These are phyloP conservation scores for Damaliscus lunatus DNA, from an alignment of 2,113 vertebrate species.

Conservation along the genomic window DNA sequence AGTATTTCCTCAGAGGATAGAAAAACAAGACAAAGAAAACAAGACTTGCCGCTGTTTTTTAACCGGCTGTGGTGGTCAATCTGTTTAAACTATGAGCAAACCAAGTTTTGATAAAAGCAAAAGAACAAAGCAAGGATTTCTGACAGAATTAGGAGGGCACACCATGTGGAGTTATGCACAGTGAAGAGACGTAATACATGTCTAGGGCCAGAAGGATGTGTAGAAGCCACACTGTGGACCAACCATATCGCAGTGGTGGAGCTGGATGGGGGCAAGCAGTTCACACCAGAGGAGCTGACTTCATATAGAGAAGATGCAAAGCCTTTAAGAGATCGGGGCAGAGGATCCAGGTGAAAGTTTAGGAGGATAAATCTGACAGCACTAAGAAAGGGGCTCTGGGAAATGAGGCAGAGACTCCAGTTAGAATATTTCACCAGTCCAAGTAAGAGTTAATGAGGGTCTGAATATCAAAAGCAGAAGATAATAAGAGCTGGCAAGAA, in stretches of 20 bases:
- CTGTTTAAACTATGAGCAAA: neutral
- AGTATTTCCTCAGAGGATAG: neutral
- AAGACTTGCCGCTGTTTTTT: neutral
- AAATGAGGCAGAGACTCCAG: neutral
- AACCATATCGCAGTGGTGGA: fast-evolving
- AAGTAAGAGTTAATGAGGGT: neutral
- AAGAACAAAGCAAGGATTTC: neutral
- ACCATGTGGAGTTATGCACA: neutral
- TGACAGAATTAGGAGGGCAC: neutral
- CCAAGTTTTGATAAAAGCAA: neutral
- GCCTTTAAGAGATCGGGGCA: neutral
- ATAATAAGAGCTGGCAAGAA: neutral
- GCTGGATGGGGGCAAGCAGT: neutral
- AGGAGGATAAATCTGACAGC: neutral
- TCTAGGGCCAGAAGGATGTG: neutral
- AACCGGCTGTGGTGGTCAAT: neutral
- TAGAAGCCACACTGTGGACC: neutral
- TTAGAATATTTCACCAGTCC: neutral
- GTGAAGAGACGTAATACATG: neutral
- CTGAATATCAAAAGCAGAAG: neutral
- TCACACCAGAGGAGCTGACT: neutral
- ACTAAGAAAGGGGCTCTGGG: neutral
- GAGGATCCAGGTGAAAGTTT: neutral
- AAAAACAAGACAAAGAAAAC: neutral
- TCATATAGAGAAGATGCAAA: neutral